Evolutionary conservation across 2,113 vertebrate genomes (phyloP).

Genomic region (Silurus asotus): DNA sequence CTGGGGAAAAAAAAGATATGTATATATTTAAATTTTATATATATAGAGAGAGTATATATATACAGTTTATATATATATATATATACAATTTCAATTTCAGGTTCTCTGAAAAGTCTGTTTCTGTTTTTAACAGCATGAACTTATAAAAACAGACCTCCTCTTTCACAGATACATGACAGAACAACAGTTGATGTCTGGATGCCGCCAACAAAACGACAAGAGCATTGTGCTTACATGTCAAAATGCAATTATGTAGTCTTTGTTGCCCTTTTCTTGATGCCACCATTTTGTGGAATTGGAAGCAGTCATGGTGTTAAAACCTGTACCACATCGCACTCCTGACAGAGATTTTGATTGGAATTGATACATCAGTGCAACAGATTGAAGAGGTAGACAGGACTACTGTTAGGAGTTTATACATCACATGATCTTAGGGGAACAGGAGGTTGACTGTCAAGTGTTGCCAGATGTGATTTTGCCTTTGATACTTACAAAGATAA

Average conservation of each 20-base stretch:
- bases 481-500: constrained; percentile 16
- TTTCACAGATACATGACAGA: constrained; percentile 39
- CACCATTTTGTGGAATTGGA: constrained; percentile 20
- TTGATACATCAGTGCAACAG: constrained; percentile 9
- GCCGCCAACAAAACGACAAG: constrained; percentile 43
- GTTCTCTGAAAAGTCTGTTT: constrained; percentile 41
- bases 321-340: neutral
- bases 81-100: constrained; percentile 32
- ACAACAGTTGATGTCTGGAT: constrained; percentile 32
- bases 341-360: constrained; percentile 2
- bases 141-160: constrained; percentile 18
- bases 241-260: constrained; percentile 28
- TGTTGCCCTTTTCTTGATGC: constrained; percentile 12
- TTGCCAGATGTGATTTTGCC: constrained; percentile 31
- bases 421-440: constrained; percentile 17
- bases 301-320: neutral
- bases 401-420: constrained; percentile 31
- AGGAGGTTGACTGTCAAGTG: constrained; percentile 16
- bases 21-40: no score
- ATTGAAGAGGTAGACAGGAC: constrained; percentile 13
- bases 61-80: constrained; percentile 6
- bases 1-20: neutral
- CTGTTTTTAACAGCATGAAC: constrained; percentile 28
- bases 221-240: constrained; percentile 17
- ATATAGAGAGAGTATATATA: no score